Conservation (phyloP, 1,140 invertebrate species). For the Tribolium castaneum region DNA sequence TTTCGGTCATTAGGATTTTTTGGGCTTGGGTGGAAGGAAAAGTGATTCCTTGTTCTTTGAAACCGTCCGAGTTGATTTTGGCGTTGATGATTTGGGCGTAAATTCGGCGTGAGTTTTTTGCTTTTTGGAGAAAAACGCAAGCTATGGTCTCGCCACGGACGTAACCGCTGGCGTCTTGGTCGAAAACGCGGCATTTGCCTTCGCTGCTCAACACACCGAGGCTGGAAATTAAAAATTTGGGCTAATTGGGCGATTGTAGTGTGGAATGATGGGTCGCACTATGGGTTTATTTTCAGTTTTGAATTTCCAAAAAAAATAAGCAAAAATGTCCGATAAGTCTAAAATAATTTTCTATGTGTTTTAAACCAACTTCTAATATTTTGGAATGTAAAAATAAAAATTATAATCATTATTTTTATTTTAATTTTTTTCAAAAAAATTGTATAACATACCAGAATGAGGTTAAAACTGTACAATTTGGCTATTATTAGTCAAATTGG, state of each 20-base stretch:
- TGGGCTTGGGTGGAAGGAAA: constrained; percentile 90
- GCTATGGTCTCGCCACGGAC: constrained; percentile 82
- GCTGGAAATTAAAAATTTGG: constrained; percentile 61
- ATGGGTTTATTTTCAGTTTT: no score
- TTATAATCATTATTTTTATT: neutral
- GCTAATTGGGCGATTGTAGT: neutral
- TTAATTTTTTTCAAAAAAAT: no score
- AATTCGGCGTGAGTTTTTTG: constrained; percentile 79
- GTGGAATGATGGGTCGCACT: neutral
- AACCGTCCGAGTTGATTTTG: constrained; percentile 87
- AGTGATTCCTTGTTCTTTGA: constrained; percentile 83
- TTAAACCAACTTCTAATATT: no score
- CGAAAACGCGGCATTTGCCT: constrained; percentile 91
- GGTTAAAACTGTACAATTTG: no score
- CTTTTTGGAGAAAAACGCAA: constrained; percentile 84
- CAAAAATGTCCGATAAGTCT: neutral
- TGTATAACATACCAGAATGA: no score
- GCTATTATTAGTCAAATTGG: no score
- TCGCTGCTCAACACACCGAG: constrained; percentile 87
- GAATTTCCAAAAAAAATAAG: no score
- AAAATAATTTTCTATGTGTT: no score
- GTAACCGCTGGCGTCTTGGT: constrained; percentile 83
- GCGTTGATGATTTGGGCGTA: constrained; percentile 72
- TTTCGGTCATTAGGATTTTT: constrained; percentile 80
- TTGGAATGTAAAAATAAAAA: no score